A percentile compares a stretch with the other conserved stretches of the same genome.
These are phyloP conservation scores for Aphelenchoides avenae DNA, from an alignment of 1,140 invertebrate genomes.

Conservation along the genomic window DNA sequence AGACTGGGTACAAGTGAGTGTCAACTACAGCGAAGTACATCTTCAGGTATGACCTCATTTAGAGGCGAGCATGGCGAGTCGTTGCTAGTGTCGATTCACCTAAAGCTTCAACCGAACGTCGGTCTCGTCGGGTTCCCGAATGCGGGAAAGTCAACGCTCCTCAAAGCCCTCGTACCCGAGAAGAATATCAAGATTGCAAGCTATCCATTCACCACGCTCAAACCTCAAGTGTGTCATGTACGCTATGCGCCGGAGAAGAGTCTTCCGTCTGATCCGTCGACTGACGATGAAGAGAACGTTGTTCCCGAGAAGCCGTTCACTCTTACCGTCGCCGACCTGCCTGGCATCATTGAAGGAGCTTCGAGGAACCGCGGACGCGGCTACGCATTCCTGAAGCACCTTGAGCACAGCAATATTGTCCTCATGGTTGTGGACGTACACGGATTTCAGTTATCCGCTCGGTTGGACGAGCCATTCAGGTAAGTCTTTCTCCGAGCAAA, in stretches of 20 bases:
- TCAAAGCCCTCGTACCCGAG: conserved; percentile 51
- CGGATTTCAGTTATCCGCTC: conserved; percentile 46
- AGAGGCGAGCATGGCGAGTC: conserved; percentile 46
- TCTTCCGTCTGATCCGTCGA: too few relatives aligned
- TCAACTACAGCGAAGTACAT: background rate
- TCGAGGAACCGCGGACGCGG: conserved; percentile 73
- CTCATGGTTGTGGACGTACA: conserved; percentile 71
- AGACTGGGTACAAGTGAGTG: conserved; percentile 43
- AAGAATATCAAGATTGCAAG: conserved; percentile 50
- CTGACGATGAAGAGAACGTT: conserved; percentile 3
- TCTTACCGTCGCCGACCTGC: conserved; percentile 83
- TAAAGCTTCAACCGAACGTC: conserved; percentile 52
- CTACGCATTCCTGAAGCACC: conserved; percentile 72
- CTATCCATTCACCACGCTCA: conserved; percentile 54
- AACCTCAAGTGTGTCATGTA: conserved; percentile 47
- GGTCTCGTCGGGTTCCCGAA: conserved; percentile 58
- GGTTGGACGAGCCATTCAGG: conserved; percentile 45
- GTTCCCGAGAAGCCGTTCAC: conserved; percentile 50
- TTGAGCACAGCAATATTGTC: conserved; percentile 81
- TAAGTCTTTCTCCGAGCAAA: conserved; percentile 25
- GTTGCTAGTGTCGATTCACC: conserved; percentile 36
- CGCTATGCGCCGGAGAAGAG: too few relatives aligned
- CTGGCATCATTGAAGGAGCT: conserved; percentile 89
- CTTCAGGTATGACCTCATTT: conserved; percentile 17
- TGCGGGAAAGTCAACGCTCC: conserved; percentile 56